A percentile compares a stretch with the other conserved stretches of the same genome.
Evolutionary conservation across 2,113 vertebrate species (phyloP).

Genomic region (Boulengeromyrus knoepffleri): DNA sequence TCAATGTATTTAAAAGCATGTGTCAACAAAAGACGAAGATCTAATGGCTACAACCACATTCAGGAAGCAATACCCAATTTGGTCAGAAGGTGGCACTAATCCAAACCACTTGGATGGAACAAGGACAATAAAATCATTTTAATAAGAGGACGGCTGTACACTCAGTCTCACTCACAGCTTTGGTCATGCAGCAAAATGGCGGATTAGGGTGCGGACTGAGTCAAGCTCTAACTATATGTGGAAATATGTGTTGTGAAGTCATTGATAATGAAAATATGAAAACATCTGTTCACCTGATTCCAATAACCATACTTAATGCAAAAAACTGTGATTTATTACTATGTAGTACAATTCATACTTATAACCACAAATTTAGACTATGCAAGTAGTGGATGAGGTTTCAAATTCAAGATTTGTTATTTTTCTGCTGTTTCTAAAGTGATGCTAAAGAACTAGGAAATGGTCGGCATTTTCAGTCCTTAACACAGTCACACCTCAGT

Average conservation of each 20-base stretch:
- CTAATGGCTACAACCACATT: not conserved
- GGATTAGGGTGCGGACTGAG: not conserved
- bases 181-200: not conserved
- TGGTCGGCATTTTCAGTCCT: not conserved
- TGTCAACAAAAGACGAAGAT: not conserved
- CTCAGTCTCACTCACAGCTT: not conserved
- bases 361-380: not conserved
- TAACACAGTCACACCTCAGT: not conserved
- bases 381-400: not conserved
- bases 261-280: not conserved
- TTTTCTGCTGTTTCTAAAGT: not conserved
- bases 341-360: not conserved
- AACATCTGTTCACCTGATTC: not conserved
- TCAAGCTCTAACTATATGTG: not conserved
- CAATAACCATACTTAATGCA: not conserved
- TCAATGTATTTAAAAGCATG: not conserved
- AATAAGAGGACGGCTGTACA: not conserved
- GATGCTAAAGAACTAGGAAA: not conserved
- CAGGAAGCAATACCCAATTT: not conserved
- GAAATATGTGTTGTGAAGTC: not conserved
- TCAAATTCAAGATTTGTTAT: not conserved
- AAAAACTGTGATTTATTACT: not conserved
- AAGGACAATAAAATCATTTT: not conserved
- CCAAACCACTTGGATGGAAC: not conserved
- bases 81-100: constrained; percentile 22